These are phyloP conservation scores for Poliocrania exsul DNA, from an alignment of 2,797 vertebrate genomes.

Conservation along the genomic window DNA sequence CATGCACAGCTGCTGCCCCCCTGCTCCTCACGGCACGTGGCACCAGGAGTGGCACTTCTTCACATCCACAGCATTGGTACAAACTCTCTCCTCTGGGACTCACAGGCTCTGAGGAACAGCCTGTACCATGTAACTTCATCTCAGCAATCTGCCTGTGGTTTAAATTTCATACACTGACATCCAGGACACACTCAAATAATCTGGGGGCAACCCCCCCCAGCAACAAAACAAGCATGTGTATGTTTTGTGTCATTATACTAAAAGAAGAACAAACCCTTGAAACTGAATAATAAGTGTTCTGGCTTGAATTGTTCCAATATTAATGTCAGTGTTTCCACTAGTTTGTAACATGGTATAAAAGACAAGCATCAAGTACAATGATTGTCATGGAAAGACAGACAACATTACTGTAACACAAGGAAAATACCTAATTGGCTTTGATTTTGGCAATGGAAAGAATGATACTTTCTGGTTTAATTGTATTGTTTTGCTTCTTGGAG, in stretches of 20 bases:
- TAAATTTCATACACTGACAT: not conserved
- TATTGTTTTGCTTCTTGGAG: not conserved
- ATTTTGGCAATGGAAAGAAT: not conserved
- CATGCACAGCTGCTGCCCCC: not conserved
- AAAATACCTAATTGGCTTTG: not conserved
- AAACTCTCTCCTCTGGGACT: not conserved
- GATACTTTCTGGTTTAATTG: not conserved
- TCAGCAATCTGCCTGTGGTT: not conserved
- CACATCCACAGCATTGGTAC: not conserved
- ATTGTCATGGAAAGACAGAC: not conserved
- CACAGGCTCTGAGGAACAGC: not conserved
- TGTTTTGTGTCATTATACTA: not conserved
- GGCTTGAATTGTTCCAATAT: not conserved
- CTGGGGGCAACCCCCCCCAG: not conserved
- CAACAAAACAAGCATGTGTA: not conserved
- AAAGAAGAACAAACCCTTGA: not conserved
- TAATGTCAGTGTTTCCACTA: not conserved
- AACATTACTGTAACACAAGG: not conserved
- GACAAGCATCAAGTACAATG: not conserved
- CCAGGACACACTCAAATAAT: not conserved
- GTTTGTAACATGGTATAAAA: not conserved
- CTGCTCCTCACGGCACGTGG: not conserved
- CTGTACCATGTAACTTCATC: not conserved
- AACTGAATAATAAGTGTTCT: not conserved
- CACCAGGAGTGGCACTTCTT: not conserved